Base-by-base conservation (phyloP, 2,797 vertebrate species). In the Peromyscus nudipes region DNA sequence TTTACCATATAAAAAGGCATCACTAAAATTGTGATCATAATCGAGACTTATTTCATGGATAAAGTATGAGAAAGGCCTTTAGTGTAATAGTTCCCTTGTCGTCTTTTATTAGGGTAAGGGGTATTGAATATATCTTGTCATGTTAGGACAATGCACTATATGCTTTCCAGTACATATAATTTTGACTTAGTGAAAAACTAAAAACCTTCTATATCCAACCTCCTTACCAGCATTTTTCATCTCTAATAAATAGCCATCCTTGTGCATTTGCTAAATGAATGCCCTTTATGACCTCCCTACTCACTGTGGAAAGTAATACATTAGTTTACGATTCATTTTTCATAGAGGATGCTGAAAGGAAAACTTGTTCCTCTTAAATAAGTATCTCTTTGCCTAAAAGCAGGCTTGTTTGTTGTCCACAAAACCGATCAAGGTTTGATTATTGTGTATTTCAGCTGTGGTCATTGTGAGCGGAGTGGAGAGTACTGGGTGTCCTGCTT, bases 171-270 rank as follows among this genome's bases (percentile, higher is more conserved):
- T 83, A 21, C 6, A 29, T 46, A 19, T 16, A 93, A 60, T 60
- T 76, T 88, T 85, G 21, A 91, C 52, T 88, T 94, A 87, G 4
- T 96, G 65, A 91, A 83, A 93, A 93, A 89, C 23, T 52, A 64
- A 81, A 88, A 86, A 10, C 34, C 8, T 69, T 16, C 34, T 43
- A 43, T 77, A n/a, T 67, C 37, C 46, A 52, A 16, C 57, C 75
- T 65, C 10, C 40, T 95, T 77, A 11, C 8, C n/a, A 0, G 8
- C 40, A 80, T 93, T 43, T 8, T 87, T 96, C 49, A 92, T 93
- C 43, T 92, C 92, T n/a, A 86, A 1, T 95, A 75, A 52, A 17
- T 49, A 81, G 17, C 34, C 21, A 62, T 86, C 17, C 8, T 65
- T 23, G 21, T 69, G 4, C 17, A 69, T 77, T 85, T 65, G 7